Percentiles rank a stretch among this genome's conserved stretches.
These are phyloP conservation scores for Ennomos erosarius DNA, from an alignment of 2,888 invertebrate genomes.

Conservation along the genomic window DNA sequence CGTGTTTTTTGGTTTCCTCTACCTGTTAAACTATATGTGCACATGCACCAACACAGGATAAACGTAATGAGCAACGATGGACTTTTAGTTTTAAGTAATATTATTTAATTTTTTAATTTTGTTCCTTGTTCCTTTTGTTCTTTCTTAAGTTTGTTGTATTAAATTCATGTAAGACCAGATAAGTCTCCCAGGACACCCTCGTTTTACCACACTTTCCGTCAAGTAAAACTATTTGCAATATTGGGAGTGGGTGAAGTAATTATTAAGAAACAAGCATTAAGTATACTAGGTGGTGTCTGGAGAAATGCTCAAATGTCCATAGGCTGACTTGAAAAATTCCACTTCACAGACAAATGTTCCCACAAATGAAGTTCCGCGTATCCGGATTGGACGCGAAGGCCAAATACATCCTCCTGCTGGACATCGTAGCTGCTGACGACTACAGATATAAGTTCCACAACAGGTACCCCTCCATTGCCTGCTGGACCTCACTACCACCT, in stretches of 20 bases:
- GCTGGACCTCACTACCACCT: slow-evolving; percentile 54
- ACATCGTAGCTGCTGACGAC: slow-evolving; percentile 99
- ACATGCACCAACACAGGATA: neutral
- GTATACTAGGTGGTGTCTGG: neutral
- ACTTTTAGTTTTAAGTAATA: slow-evolving; percentile 5
- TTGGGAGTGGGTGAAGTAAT: too few relatives aligned
- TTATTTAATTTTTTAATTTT: too few relatives aligned
- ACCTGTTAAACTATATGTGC: too few relatives aligned
- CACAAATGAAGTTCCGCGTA: slow-evolving; percentile 99
- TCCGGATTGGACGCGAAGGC: slow-evolving; percentile 99
- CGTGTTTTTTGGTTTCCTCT: too few relatives aligned
- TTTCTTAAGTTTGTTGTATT: neutral
- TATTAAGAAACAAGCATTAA: too few relatives aligned
- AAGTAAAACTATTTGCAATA: too few relatives aligned
- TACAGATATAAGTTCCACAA: slow-evolving; percentile 99
- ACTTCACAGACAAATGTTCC: slow-evolving; percentile 98
- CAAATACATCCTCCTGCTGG: slow-evolving; percentile 99
- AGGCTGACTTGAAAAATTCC: slow-evolving; percentile 47
- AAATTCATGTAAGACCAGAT: too few relatives aligned
- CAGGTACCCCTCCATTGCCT: slow-evolving; percentile 86
- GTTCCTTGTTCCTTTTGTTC: neutral
- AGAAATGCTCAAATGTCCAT: neutral
- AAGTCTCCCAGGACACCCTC: too few relatives aligned
- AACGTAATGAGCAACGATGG: slow-evolving; percentile 31
- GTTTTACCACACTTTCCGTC: too few relatives aligned